Evolutionary conservation across 2,888 invertebrate species (phyloP).

Genomic region (Chironomus tentans): DNA sequence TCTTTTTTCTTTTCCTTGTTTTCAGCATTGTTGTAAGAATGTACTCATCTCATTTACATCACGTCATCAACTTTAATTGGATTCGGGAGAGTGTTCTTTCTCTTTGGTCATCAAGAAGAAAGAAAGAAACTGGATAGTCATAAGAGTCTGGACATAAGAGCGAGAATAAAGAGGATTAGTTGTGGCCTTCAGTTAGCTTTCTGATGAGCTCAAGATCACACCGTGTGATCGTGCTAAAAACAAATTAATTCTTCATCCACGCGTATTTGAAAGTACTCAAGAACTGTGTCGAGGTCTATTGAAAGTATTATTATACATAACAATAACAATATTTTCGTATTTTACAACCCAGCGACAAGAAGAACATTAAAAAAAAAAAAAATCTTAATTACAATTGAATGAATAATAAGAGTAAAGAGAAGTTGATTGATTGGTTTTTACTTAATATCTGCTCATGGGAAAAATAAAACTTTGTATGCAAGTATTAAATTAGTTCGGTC

Average conservation of each 20-base stretch:
- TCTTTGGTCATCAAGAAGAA: background rate
- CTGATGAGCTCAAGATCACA: conserved; percentile 26
- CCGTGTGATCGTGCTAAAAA: background rate
- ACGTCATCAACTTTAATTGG: conserved; percentile 16
- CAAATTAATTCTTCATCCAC: conserved; percentile 7
- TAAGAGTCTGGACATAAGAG: background rate
- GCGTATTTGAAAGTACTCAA: conserved; percentile 12
- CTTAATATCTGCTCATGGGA: no score
- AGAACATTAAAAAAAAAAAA: background rate
- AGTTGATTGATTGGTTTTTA: conserved; percentile 9
- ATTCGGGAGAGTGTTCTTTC: conserved; percentile 17
- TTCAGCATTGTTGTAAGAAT: background rate
- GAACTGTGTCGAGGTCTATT: conserved; percentile 21
- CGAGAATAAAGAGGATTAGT: conserved; percentile 9
- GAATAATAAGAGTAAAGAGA: background rate
- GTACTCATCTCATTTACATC: background rate
- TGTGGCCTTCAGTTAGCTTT: conserved; percentile 23
- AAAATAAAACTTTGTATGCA: no score
- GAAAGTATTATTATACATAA: background rate
- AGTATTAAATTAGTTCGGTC: no score
- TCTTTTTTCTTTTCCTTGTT: background rate
- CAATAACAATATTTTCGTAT: background rate
- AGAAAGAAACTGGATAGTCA: background rate
- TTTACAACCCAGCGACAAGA: background rate
- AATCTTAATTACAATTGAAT: background rate